phyloP scores from a whole-genome alignment of 2,888 invertebrate species.

The Plagiodera versicolora region DNA sequence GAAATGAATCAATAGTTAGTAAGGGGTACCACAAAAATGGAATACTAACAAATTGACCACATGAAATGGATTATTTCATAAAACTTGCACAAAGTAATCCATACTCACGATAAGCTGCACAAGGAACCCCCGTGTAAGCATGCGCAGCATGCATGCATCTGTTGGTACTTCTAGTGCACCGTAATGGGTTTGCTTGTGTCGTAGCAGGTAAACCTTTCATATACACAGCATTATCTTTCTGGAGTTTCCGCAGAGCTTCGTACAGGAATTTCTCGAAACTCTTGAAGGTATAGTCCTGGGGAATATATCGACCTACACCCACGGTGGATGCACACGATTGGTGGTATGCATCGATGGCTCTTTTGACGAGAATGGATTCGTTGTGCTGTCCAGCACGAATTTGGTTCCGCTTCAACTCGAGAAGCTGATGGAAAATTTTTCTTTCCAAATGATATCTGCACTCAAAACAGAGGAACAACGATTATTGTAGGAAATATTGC shows the following conservation, averaged over 20 bases:
- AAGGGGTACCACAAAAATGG: too few relatives aligned
- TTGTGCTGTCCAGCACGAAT: slow-evolving; percentile 88
- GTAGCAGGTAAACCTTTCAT: slow-evolving; percentile 55
- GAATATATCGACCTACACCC: slow-evolving; percentile 65
- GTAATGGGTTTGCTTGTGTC: slow-evolving; percentile 65
- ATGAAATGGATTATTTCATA: too few relatives aligned
- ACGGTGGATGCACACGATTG: slow-evolving; percentile 72
- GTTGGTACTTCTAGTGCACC: slow-evolving; percentile 86
- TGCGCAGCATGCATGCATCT: slow-evolving; percentile 89
- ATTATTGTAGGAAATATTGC: too few relatives aligned
- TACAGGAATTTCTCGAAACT: slow-evolving; percentile 88
- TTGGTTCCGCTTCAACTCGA: slow-evolving; percentile 89
- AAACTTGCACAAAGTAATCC: background rate
- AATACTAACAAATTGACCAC: too few relatives aligned
- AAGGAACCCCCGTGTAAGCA: slow-evolving; percentile 87
- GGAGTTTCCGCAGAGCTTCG: slow-evolving; percentile 78
- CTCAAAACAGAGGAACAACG: too few relatives aligned
- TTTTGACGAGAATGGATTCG: slow-evolving; percentile 83
- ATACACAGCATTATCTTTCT: slow-evolving; percentile 69
- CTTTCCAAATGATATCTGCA: slow-evolving; percentile 85
- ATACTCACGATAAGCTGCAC: slow-evolving; percentile 82
- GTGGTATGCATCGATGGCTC: slow-evolving; percentile 83
- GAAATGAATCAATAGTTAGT: too few relatives aligned
- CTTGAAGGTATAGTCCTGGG: slow-evolving; percentile 69
- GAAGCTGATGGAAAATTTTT: slow-evolving; percentile 88